phyloP scores from a whole-genome alignment of 2,797 vertebrate genomes.

The Ctenosaura bakeri region DNA sequence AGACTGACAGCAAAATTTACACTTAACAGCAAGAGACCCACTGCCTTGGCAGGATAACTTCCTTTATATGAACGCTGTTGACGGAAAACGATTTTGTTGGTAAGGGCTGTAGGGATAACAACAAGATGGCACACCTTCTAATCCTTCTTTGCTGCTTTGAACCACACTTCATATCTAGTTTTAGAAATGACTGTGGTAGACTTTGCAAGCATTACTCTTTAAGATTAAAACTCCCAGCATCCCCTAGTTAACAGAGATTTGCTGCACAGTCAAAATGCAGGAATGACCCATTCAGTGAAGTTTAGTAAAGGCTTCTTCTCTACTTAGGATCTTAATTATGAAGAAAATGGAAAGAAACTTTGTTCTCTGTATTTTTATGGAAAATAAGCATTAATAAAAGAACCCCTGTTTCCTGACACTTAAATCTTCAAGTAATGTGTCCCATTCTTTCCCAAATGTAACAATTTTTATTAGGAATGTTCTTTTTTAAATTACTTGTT shows the following conservation, averaged over 20 bases:
- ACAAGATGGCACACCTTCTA: not conserved
- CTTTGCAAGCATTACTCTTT: too few relatives aligned
- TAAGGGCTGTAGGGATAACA: not conserved
- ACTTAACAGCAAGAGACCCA: not conserved
- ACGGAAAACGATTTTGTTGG: not conserved
- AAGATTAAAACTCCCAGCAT: too few relatives aligned
- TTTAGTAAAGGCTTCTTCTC: not conserved
- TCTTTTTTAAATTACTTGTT: not conserved
- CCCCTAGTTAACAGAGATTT: too few relatives aligned
- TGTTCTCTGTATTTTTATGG: conserved; percentile 6
- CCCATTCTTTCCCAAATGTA: not conserved
- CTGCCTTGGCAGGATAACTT: not conserved
- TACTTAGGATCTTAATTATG: conserved; percentile 31
- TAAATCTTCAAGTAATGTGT: not conserved
- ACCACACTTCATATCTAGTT: not conserved
- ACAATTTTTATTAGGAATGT: not conserved
- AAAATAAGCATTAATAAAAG: conserved; percentile 47
- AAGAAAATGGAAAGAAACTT: conserved; percentile 9
- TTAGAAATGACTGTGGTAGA: not conserved
- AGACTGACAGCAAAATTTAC: not conserved
- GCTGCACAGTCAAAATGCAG: not conserved
- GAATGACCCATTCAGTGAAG: not conserved
- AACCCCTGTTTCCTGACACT: conserved; percentile 5
- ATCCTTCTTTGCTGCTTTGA: not conserved
- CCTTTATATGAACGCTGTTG: not conserved